Evolutionary conservation across 2,888 invertebrate genomes (phyloP).

Genomic region (Periphyllus acericola): DNA sequence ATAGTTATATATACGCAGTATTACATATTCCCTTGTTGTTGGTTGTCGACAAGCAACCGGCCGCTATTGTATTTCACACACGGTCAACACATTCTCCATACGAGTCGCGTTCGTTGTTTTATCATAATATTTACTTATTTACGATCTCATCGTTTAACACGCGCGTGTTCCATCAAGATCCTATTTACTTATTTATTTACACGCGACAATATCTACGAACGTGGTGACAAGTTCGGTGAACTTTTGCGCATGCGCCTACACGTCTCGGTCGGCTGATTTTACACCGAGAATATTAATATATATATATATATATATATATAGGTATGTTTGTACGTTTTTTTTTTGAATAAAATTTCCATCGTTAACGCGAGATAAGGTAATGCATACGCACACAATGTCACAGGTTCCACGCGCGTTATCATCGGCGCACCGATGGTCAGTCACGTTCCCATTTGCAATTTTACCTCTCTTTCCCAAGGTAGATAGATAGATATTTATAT

Average conservation of each 20-base stretch:
- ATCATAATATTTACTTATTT: neutral
- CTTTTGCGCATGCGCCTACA: conserved; percentile 28
- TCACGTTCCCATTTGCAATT: conserved; percentile 48
- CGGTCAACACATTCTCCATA: neutral
- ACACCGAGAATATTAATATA: conserved; percentile 29
- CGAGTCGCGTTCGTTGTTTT: neutral
- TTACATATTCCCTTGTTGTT: no score
- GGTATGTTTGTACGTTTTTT: neutral
- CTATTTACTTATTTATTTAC: neutral
- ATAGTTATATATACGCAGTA: no score
- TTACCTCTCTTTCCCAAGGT: conserved; percentile 42
- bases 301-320: neutral
- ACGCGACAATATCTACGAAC: neutral
- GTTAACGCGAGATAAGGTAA: conserved; percentile 43
- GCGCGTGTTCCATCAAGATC: neutral
- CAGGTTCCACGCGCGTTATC: conserved; percentile 34
- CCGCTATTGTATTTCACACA: neutral
- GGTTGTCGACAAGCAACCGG: no score
- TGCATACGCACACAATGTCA: neutral
- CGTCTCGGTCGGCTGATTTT: conserved; percentile 41
- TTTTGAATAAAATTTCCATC: conserved; percentile 37
- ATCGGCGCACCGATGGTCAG: conserved; percentile 13
- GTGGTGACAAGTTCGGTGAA: conserved; percentile 37
- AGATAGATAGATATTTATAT: no score
- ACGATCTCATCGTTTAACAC: neutral